phyloP scores from a whole-genome alignment of 2,888 invertebrate genomes.

The Phasia obesa region DNA sequence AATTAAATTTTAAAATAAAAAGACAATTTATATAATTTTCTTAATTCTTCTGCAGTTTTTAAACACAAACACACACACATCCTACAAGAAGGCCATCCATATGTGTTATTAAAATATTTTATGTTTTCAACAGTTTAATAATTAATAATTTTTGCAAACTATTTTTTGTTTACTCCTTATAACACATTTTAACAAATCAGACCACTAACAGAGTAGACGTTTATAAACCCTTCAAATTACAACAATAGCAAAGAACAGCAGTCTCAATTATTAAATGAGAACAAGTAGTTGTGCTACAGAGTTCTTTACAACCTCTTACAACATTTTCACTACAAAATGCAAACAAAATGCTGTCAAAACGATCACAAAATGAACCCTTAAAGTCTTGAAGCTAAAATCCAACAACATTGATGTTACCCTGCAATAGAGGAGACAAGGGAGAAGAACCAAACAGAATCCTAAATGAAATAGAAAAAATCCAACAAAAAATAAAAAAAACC shows the following conservation, averaged over 20 bases:
- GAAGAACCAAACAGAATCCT: not conserved
- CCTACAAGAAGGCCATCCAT: no score
- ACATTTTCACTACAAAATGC: conserved; percentile 3
- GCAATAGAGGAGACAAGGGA: not conserved
- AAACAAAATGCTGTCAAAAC: conserved; percentile 10
- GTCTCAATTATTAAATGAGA: not conserved
- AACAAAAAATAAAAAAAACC: not conserved
- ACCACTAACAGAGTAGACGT: conserved; percentile 45
- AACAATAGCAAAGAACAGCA: not conserved
- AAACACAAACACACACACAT: no score
- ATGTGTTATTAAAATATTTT: conserved; percentile 7
- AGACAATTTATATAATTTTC: no score
- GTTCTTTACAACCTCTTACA: not conserved
- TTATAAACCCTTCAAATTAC: not conserved
- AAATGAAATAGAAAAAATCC: not conserved
- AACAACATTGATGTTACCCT: conserved; percentile 7
- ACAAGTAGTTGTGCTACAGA: not conserved
- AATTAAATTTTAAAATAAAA: no score
- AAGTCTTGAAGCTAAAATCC: conserved; percentile 23
- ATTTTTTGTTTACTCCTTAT: not conserved
- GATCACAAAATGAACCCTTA: conserved; percentile 20
- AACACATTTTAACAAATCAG: conserved; percentile 10
- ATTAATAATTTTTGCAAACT: conserved; percentile 20
- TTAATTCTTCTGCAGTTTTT: no score
- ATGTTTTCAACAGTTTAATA: conserved; percentile 40